Evolutionary conservation across 2,113 vertebrate species (phyloP).

Genomic region (Ophthalmolycus amberensis): DNA sequence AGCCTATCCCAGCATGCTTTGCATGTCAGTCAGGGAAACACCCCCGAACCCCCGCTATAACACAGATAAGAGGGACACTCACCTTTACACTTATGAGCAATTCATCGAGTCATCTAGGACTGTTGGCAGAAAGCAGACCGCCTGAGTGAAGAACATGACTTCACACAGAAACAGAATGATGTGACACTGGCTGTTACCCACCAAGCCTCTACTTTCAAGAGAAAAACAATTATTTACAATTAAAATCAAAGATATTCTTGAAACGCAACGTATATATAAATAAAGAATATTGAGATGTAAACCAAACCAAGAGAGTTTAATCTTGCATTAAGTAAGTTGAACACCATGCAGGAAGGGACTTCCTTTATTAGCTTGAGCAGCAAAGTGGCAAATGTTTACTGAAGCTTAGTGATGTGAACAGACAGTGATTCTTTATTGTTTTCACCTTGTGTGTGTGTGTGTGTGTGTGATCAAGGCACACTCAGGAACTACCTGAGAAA

Average conservation of each 20-base stretch:
- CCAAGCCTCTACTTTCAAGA: too few species aligned
- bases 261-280: too few species aligned
- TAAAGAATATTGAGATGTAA: too few species aligned
- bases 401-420: background rate
- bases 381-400: background rate
- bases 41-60: background rate
- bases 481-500: too few species aligned
- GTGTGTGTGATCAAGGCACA: too few species aligned
- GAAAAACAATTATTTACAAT: too few species aligned
- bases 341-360: background rate
- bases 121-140: background rate
- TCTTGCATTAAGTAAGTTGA: too few species aligned
- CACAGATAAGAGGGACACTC: slow-evolving; percentile 6
- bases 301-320: too few species aligned
- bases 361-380: background rate
- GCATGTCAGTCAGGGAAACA: slow-evolving; percentile 24
- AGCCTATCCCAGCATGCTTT: slow-evolving; percentile 18
- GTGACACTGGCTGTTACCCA: background rate
- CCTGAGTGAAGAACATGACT: background rate
- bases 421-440: background rate
- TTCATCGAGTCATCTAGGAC: background rate
- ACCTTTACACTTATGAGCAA: slow-evolving; percentile 23
- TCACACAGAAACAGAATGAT: background rate
- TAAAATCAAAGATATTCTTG: too few species aligned
- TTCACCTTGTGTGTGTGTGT: too few species aligned